Base-by-base conservation (phyloP, 2,113 vertebrate genomes). In the Corydoras sp. region DNA sequence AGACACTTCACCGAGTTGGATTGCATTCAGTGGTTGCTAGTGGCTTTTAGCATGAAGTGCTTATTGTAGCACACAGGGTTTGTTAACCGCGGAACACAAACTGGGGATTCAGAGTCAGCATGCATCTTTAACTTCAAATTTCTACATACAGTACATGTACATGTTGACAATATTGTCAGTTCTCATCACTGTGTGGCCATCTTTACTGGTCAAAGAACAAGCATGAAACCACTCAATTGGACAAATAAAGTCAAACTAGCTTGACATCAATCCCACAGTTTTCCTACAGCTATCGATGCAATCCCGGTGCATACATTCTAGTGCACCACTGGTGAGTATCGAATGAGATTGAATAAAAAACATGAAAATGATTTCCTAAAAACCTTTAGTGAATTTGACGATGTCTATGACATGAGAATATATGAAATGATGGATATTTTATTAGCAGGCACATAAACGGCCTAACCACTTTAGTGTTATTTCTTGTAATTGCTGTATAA, bases 251-350 rank as follows among this genome's bases (percentile, higher is more conserved):
- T 64, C 18, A 72, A 69, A 73, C 56, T 69, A 65, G 69, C 59
- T 56, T 71, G 65, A 31, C 48, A 49, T 61, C 51, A 71, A 65
- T 60, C 43, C 31, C 59, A 24, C 18, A 71, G 65, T 55, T 69
- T 68, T 68, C 66, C 65, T 73, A 76, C 55, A 72, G 54, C 61
- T 65, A 70, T 70, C 2, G 51, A 69, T 69, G 71, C 48, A 69
- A 51, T 65, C 66, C 56, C 7, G 35, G 35, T 76, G 70, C 77
- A 79, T 76, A 74, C 62, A 73, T 35, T 73, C 70, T 73, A 76
- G 67, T 62, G 58, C 70, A 72, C 59, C 43, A 58, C 29, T 68
- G 59, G 29, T 18, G 35, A 43, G 35, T 8, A 43, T 50, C 3
- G 51, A 10, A 75, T 72, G 72, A 62, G 69, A 63, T 75, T 65